These are phyloP conservation scores for Galaxea fascicularis DNA, from an alignment of 92 coral and sea anemone genomes.

Conservation along the genomic window DNA sequence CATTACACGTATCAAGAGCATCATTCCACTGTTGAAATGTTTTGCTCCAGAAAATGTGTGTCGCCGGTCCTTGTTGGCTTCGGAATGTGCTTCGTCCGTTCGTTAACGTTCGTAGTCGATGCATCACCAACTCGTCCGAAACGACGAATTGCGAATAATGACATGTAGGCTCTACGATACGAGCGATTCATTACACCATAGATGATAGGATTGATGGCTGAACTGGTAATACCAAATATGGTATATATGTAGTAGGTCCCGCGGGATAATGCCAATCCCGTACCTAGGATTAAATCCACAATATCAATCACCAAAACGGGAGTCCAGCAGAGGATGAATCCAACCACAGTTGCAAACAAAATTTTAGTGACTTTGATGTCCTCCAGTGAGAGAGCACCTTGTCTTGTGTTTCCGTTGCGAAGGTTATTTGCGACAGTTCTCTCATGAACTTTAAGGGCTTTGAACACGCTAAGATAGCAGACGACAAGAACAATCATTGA, in stretches of 20 bases:
- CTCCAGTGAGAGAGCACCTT: conserved; percentile 42
- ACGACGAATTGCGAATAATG: conserved; percentile 10
- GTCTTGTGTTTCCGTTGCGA: conserved; percentile 15
- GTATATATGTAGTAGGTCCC: conserved; percentile 60
- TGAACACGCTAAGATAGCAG: conserved; percentile 60
- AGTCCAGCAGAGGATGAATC: conserved; percentile 61
- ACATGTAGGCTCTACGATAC: conserved; percentile 52
- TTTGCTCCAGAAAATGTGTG: too few relatives aligned
- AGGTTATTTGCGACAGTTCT: conserved; percentile 45
- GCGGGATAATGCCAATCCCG: conserved; percentile 38
- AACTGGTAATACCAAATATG: conserved; percentile 50
- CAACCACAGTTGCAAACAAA: conserved; percentile 69
- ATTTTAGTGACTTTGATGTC: conserved; percentile 69
- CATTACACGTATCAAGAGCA: too few relatives aligned
- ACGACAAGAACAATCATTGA: conserved; percentile 38
- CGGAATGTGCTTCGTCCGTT: background rate
- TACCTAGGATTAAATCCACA: conserved; percentile 33
- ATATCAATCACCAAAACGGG: conserved; percentile 63
- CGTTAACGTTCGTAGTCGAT: background rate
- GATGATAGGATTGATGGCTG: conserved; percentile 65
- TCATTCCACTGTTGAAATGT: too few relatives aligned
- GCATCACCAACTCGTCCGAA: conserved; percentile 17
- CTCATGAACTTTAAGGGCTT: conserved; percentile 48
- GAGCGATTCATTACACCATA: conserved; percentile 72
- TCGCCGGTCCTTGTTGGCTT: too few relatives aligned